Evolutionary conservation across 2,888 invertebrate species (phyloP), one percentile per base, ranked within the genome.

Genomic region (Andrena minutula): DNA sequence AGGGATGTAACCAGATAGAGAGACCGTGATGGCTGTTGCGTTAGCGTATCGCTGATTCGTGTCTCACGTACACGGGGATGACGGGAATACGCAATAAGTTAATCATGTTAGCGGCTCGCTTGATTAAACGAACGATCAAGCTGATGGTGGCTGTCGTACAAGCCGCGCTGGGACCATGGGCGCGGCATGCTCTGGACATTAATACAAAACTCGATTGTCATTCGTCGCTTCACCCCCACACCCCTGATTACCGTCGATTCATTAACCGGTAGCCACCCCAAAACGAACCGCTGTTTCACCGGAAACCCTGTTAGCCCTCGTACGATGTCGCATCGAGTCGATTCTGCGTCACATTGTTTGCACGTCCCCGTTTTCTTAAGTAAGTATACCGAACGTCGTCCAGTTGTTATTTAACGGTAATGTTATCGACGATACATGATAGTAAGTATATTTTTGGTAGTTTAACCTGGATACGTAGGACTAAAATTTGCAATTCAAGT

Each of bases 91-190:
- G 90, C 91, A 91, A 91, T 92, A 92, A 92, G 91, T 91, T 88
- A 92, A 91, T 91, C 91, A 90, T 86, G 91, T 91, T 91, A 91
- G 90, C 91, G 87, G 87, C 82, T 82, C 85, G 90, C 86, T 91
- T 92, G 91, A 92, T 92, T 91, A 92, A 92, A 90, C 90, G 90
- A 89, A 87, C 89, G 91, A 91, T 92, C 90, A 90, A 88, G 78
- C 89, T 87, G 88, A 86, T 87, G 89, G 85, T 82, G 77, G 75
- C 60, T 84, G 72, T 73, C 79, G 75, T 77, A 68, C 53, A 65
- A 51, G 75, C n/a, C 81, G 86, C 86, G 74, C 30, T 26, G 86
- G 86, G 82, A 87, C 83, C 76, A 56, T 86, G 85, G 89, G 86
- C 75, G 88, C 88, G 85, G 87, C 85, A 61, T 66, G 28, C 64